Base-by-base conservation (phyloP, 35 echinoderm and acorn worm genomes). In the Heliocidaris tuberculata region DNA sequence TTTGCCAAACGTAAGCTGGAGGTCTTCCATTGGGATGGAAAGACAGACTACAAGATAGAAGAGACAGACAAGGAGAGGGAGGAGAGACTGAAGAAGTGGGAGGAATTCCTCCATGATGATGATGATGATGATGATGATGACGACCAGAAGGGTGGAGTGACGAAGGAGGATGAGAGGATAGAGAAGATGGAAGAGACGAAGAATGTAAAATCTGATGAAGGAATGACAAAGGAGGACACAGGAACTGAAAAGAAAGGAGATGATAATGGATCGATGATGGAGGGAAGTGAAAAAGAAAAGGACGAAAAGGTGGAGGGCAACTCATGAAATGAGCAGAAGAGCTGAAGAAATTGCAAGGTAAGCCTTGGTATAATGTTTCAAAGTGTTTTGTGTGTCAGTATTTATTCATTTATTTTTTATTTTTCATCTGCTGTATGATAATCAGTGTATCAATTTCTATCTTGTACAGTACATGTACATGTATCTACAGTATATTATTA, bases 61-160 rank as follows among this genome's bases (percentile, higher is more conserved):
- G 98, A 99, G 90, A 99, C 98, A 9, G 96, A 99, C 94, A 95
- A 95, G 32, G 98, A 99, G 93, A 88, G 98, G 93, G 98, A 97
- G 71, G 94, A 71, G 86, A 86, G 98, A 86, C 54, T 99, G 59
- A 94, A 96, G 85, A 96, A 99, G 86, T 99, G 98, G 98, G 95
- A 96, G 78, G 86, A 96, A 71, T 99, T 99, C 92, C 86, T 99
- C 5, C 30, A 97, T n/a, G 86, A 95, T 71, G 97, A 96, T n/a
- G 86, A 95, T 4, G 92, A 92, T 12, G 60, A 85, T 13, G 86
- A 59, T 11, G 48, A 90, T 1, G 35, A 94, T 16, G 31, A 71
- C 1, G 56, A 32, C 8, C 92, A 96, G 90, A 31, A 94, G 94
- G 78, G 52, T 15, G 32, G 7, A 60, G 47, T 7, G 24, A 85